Evolutionary conservation across 2,113 vertebrate genomes (phyloP).

Genomic region (Cyprinus carpio): DNA sequence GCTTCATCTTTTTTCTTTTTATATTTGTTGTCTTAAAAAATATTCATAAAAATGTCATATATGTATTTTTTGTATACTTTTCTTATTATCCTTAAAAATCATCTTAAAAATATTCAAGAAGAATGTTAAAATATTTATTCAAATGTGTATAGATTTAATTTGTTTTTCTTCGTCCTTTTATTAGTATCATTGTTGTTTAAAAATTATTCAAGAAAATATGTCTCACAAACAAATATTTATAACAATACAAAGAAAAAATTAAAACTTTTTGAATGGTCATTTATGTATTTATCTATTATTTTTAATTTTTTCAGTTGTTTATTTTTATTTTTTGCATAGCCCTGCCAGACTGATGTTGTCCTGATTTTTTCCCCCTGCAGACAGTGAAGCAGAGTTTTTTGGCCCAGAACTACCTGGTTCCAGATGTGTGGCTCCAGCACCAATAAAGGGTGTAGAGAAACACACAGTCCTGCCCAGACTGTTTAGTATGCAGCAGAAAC

Average conservation of each 20-base stretch:
- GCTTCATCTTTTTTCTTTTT: too few species aligned
- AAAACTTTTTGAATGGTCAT: not conserved
- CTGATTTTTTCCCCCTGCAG: not conserved
- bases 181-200: not conserved
- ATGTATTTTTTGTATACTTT: not conserved
- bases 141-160: not conserved
- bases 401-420: not conserved
- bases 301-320: not conserved
- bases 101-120: not conserved
- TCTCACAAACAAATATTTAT: not conserved
- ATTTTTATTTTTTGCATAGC: not conserved
- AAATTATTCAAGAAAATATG: not conserved
- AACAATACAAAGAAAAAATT: not conserved
- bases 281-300: not conserved
- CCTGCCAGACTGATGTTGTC: not conserved
- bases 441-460: not conserved
- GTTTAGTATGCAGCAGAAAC: not conserved
- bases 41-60: too few species aligned
- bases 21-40: too few species aligned
- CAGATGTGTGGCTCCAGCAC: not conserved
- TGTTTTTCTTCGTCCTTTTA: too few species aligned
- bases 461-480: not conserved
- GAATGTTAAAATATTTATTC: not conserved
- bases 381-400: not conserved
- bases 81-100: not conserved